Conservation (phyloP, 1,140 invertebrate species). For the Drosophila mojavensis region DNA sequence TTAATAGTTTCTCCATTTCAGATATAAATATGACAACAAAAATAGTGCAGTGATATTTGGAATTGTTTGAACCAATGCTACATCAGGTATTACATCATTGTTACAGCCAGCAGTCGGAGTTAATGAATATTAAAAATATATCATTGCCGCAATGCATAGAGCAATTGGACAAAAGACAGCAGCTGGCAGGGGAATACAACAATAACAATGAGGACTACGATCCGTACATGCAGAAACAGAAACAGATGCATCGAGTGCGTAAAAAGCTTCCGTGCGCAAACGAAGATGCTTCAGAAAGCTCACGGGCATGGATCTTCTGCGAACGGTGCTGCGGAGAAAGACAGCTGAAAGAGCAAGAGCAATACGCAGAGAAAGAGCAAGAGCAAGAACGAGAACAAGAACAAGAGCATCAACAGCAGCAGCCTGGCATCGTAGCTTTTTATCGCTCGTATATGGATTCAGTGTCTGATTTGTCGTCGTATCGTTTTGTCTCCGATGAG, state of each 20-base stretch:
- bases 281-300: slow-evolving; percentile 68
- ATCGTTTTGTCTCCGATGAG: slow-evolving; percentile 81
- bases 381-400: background rate
- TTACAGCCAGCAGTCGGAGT: background rate
- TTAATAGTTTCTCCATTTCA: background rate
- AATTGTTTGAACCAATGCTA: background rate
- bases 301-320: slow-evolving; percentile 59
- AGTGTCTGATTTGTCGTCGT: slow-evolving; percentile 83
- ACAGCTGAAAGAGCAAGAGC: slow-evolving; percentile 24
- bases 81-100: background rate
- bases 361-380: background rate
- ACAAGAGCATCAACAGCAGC: slow-evolving; percentile 33
- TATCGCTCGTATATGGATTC: slow-evolving; percentile 65
- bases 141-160: background rate
- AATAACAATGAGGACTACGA: slow-evolving; percentile 45
- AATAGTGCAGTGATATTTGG: background rate
- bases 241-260: slow-evolving; percentile 36
- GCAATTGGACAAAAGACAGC: slow-evolving; percentile 9
- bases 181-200: slow-evolving; percentile 28
- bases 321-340: slow-evolving; percentile 77
- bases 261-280: slow-evolving; percentile 40
- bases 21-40: background rate
- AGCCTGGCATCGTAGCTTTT: slow-evolving; percentile 60
- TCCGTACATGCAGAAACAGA: slow-evolving; percentile 46
- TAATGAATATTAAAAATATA: slow-evolving; percentile 40